These are phyloP conservation scores for Nasonia vitripennis DNA, from an alignment of 1,140 invertebrate genomes.

Conservation along the genomic window DNA sequence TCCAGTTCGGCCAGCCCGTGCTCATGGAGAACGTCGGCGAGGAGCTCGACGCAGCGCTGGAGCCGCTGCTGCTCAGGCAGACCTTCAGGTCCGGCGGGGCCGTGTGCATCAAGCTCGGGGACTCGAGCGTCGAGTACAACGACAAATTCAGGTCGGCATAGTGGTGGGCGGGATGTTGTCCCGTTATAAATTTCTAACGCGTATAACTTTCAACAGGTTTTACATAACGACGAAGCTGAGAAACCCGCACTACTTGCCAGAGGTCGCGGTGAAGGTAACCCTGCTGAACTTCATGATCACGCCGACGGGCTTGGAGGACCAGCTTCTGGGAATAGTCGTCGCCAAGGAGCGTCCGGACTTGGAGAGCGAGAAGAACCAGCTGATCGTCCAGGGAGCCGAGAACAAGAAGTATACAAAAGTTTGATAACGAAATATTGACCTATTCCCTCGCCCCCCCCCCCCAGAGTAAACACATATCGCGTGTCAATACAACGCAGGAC, in stretches of 20 bases:
- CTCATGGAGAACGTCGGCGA: constrained; percentile 91
- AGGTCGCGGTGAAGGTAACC: constrained; percentile 94
- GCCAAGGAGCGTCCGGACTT: constrained; percentile 94
- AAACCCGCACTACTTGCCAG: constrained; percentile 95
- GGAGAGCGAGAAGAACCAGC: constrained; percentile 92
- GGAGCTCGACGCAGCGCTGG: constrained; percentile 92
- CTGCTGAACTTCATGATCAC: constrained; percentile 96
- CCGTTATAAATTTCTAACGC: not conserved
- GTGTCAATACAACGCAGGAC: constrained; percentile 76
- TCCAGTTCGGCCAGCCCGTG: constrained; percentile 94
- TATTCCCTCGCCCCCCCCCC: too few relatives aligned
- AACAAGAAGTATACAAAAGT: constrained; percentile 82
- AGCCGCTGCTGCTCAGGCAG: constrained; percentile 91
- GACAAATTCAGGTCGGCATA: constrained; percentile 84
- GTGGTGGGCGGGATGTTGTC: not conserved
- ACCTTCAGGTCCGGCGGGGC: constrained; percentile 91
- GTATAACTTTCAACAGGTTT: constrained; percentile 78
- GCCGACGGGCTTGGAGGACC: constrained; percentile 90
- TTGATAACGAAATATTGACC: not conserved
- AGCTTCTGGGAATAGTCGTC: constrained; percentile 93
- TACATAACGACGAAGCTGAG: constrained; percentile 96
- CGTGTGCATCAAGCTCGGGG: constrained; percentile 87
- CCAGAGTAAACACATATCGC: too few relatives aligned
- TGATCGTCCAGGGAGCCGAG: constrained; percentile 92
- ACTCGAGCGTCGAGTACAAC: constrained; percentile 89